Conservation (phyloP, 2,888 invertebrate species). For the Lithophane socia region DNA sequence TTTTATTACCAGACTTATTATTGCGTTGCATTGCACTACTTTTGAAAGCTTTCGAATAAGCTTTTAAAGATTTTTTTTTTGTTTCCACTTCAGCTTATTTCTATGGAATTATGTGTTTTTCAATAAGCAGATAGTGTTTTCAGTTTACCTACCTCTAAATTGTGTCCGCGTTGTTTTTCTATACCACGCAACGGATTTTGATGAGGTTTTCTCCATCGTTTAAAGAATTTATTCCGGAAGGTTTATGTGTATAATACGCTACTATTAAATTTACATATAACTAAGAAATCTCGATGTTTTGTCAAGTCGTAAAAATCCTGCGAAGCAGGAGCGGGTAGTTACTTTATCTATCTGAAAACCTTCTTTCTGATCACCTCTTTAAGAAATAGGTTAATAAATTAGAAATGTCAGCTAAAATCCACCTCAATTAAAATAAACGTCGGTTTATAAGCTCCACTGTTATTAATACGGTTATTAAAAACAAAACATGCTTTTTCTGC, state of each 20-base stretch:
- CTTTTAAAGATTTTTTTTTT: conserved; percentile 63
- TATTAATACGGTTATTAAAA: conserved; percentile 46
- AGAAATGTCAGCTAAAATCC: conserved; percentile 9
- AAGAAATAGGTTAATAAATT: background rate
- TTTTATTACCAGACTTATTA: conserved; percentile 75
- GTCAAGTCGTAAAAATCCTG: no score
- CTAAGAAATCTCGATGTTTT: no score
- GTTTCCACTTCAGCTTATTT: conserved; percentile 22
- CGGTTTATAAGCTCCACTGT: background rate
- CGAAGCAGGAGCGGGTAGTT: no score
- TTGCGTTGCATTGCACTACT: conserved; percentile 67
- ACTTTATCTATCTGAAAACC: background rate
- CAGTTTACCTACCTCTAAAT: background rate
- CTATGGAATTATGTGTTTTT: conserved; percentile 12
- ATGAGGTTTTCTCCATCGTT: no score
- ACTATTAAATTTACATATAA: no score
- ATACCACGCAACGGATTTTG: no score
- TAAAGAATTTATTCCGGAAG: no score
- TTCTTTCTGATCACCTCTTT: no score
- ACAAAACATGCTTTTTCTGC: conserved; percentile 45
- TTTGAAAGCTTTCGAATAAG: conserved; percentile 67
- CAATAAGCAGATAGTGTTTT: background rate
- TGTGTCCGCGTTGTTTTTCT: no score
- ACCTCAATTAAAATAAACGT: conserved; percentile 15
- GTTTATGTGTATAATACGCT: no score